Evolutionary conservation across 2,888 invertebrate species (phyloP).

Genomic region (Rhodophaea formosa): DNA sequence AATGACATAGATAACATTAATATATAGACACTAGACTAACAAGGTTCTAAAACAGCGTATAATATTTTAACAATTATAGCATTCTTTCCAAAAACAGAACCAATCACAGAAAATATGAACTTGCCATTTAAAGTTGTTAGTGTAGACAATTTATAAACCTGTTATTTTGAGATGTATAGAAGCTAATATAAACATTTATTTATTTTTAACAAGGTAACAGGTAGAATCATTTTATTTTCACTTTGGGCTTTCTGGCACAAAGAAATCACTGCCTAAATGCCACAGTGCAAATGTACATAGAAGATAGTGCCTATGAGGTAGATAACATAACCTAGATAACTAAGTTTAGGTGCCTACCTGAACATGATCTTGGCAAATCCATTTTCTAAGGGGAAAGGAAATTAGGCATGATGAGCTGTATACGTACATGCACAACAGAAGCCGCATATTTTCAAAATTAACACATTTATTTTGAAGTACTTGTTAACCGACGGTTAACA

Average conservation of each 20-base stretch:
- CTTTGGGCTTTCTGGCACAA: conserved; percentile 6
- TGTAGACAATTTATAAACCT: too few species aligned
- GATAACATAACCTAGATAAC: not conserved
- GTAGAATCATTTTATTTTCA: not conserved
- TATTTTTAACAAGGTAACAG: not conserved
- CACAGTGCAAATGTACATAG: conserved; percentile 10
- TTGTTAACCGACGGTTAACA: too few species aligned
- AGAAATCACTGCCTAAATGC: conserved; percentile 12
- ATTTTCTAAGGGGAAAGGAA: not conserved
- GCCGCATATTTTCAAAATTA: too few species aligned
- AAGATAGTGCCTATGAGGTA: conserved; percentile 14
- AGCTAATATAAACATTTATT: not conserved
- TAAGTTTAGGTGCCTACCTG: conserved; percentile 6
- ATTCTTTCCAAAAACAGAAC: conserved; percentile 5
- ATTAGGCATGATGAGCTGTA: not conserved
- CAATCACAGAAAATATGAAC: conserved; percentile 1
- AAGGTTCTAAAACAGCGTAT: conserved; percentile 2
- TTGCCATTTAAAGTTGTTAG: conserved; percentile 4
- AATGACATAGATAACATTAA: conserved; percentile 14
- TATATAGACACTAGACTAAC: not conserved
- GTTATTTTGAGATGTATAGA: not conserved
- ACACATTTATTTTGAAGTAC: too few species aligned
- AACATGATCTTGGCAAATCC: not conserved
- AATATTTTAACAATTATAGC: not conserved
- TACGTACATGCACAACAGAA: not conserved